Base-by-base conservation (phyloP, 2,113 vertebrate genomes). In the Sceloporus undulatus region DNA sequence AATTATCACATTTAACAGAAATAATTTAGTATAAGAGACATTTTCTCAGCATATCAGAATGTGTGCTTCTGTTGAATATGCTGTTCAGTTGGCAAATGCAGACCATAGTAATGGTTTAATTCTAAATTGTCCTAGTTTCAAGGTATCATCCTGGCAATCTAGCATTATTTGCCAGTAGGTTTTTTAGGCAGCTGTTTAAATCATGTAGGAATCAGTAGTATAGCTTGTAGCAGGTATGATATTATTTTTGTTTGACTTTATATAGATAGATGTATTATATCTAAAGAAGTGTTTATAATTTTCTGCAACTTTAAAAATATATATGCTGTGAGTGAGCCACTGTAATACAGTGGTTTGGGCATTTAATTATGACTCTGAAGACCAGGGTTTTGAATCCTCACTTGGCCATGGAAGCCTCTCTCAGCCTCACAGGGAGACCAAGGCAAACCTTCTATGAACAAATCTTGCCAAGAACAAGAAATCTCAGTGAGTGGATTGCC, bases 61-160 rank as follows among this genome's bases (percentile, higher is more conserved):
- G 6, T 27, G n/a, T 40, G 40, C 25, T 68, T 83, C 40, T 88
- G 5, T 85, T 75, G n/a, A 34, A 42, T 76, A 56, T 62, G 10
- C 6, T 73, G 21, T 34, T 71, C 71, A 40, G 56, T 14, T 29
- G 29, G 9, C 71, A 7, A 79, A 79, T 56, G 11, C 19, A n/a
- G 56, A 23, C 71, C 52, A 14, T 83, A 56, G 6, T 75, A 56
- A 70, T 80, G 73, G 56, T 80, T 80, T 71, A 71, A 80, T 81
- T 73, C n/a, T 86, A 34, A 52, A 52, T 66, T 29, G 8, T 21
- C 13, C 34, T 27, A 56, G 9, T 18, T 48, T 42, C 18, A 85
- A 42, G 70, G 48, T n/a, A 84, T 1, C 11, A 7, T 73, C 11
- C 65, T 66, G 23, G 21, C 14, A 82, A 48, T 1, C 54, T 66